Base-by-base conservation (phyloP, 2,797 vertebrate genomes). In the Liasis olivaceus region DNA sequence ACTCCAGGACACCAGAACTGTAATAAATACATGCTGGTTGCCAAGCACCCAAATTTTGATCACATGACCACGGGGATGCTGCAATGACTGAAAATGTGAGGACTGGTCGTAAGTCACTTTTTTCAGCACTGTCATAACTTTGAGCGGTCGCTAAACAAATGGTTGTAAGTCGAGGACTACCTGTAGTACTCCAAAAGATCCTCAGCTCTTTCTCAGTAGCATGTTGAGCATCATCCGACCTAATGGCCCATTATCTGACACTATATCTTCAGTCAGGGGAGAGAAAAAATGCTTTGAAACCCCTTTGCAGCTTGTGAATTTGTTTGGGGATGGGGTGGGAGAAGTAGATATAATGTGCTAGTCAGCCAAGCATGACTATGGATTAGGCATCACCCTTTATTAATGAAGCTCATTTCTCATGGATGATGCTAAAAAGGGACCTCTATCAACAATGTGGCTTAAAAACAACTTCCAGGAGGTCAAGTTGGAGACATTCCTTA, bases 321-420 rank as follows among this genome's bases (percentile, higher is more conserved):
- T 36, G 36, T 36, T 36, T 36, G 36, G 36, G 36, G 36, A 36
- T 36, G 36, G 36, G 36, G 36, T 87, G 90, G 59, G 28, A 60
- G 12, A 64, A 86, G 64, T 24, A 90, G 58, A 24, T 88, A 93
- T 0, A 5, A 87, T 4, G 51, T 72, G 90, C 36, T 91, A 93
- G 51, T 28, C 90, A 77, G 51, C 91, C 26, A 7, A n/a, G 58
- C 87, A 89, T 1, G 62, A 47, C 63, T 85, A 89, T 95, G 93
- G 89, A n/a, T 20, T 93, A 66, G 93, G 54, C 12, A 91, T 28
- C 90, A 24, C 12, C 28, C 36, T 36, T 36, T 36, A 36, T 47
- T 93, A 92, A 91, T 94, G 86, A 24, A 90, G 9, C 47, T 47
- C 12, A 36, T 96, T 95, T 95, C 88, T 95, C 85, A 69, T 59